Base-by-base conservation (phyloP, 2,888 invertebrate species). In the Augiades crinisus region DNA sequence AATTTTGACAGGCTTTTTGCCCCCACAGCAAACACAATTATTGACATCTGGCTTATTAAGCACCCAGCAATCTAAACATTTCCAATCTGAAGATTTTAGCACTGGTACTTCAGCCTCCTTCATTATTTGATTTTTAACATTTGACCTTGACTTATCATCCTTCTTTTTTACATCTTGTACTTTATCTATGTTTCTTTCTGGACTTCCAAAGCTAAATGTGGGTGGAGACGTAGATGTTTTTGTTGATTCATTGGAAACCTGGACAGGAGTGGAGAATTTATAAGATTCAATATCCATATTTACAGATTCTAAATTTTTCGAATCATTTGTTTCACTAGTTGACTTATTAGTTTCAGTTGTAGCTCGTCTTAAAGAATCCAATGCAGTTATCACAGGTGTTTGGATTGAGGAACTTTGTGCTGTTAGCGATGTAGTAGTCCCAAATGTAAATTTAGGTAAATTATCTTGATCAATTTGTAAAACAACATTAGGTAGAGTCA, bases 391-490 rank as follows among this genome's bases (percentile, higher is more conserved):
- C 3, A 43, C 36, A n/a, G 49, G 49, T 13, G 37, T 51, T 16
- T 19, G 21, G 5, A 34, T 19, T 34, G 40, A 43, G 44, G 53
- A 52, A 55, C 22, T 52, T 52, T 53, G 30, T 41, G 43, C 34
- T 5, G 50, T 5, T 33, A 30, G 34, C 2, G 53, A 51, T 41
- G 47, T 36, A 36, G 58, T 10, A 5, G 31, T 51, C 13, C 59
- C 66, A 45, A 79, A 76, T 3, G 74, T 65, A 58, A 85, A 79
- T 27, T 75, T 79, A 1, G 83, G 83, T 54, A 85, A 64, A 49
- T 81, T 78, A 40, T 79, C 64, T 54, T 72, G 59, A 51, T 81
- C 78, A 55, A 85, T 81, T 53, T 75, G 65, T 53, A 85, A 64
- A 13, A 67, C 65, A 2, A 65, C 78, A 17, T 71, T 67, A 2